These are phyloP conservation scores for cat (Felis catus) DNA, from an alignment of 2,113 vertebrate genomes.

Conservation along the genomic window DNA sequence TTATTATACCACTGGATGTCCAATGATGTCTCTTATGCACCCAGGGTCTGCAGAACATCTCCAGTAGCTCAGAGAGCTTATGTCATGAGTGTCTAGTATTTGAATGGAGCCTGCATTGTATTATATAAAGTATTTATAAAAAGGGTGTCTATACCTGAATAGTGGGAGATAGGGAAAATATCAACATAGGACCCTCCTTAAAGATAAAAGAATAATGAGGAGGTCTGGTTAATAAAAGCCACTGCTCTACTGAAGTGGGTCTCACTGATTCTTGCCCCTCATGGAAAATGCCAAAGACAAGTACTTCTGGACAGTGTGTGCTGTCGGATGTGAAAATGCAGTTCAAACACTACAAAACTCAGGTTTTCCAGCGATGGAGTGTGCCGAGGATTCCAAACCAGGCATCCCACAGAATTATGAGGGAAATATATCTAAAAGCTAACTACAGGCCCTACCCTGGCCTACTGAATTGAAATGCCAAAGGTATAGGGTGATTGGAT, in stretches of 20 bases:
- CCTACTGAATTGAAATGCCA: neutral
- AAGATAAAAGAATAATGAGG: neutral
- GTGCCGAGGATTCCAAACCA: neutral
- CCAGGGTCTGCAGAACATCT: neutral
- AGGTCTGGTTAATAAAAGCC: neutral
- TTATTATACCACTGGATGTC: constrained; percentile 3
- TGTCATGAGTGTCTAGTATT: neutral
- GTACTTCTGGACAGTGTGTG: neutral
- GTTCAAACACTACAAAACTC: neutral
- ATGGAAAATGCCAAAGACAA: neutral
- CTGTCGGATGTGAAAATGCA: neutral
- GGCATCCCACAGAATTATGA: neutral
- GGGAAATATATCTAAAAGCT: neutral
- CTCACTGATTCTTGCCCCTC: neutral
- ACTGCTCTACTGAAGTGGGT: neutral
- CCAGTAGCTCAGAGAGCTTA: neutral
- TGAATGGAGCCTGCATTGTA: neutral
- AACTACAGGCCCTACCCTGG: neutral
- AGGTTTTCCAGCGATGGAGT: neutral
- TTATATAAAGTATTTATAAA: neutral
- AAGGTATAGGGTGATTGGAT: neutral
- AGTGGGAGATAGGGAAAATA: neutral
- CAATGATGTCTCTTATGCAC: neutral
- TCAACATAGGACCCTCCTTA: neutral
- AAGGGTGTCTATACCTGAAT: neutral